phyloP scores from a whole-genome alignment of 2,113 vertebrate genomes.

The Cavia porcellus region DNA sequence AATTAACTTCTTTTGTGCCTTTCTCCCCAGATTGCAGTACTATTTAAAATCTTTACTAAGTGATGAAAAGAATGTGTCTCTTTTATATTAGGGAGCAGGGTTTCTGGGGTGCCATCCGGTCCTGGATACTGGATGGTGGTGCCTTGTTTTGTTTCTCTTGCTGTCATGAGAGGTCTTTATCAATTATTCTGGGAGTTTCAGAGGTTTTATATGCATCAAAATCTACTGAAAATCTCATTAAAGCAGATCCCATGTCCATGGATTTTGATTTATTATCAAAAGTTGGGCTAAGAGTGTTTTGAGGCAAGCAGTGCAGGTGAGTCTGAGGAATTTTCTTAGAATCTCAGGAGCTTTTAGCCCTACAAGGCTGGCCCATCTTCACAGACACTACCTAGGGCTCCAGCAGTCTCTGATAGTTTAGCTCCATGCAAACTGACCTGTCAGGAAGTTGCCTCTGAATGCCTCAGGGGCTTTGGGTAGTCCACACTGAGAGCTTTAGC shows the following conservation, averaged over 20 bases:
- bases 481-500: not conserved
- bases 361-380: accelerated
- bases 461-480: not conserved
- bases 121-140: not conserved
- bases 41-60: not conserved
- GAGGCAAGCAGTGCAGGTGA: not conserved
- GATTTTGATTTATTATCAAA: not conserved
- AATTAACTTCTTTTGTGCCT: not conserved
- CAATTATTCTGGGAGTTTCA: not conserved
- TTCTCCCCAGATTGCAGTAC: not conserved
- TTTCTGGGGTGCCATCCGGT: not conserved
- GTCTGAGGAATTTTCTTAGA: not conserved
- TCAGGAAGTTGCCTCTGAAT: not conserved
- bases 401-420: not conserved
- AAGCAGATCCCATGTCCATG: not conserved
- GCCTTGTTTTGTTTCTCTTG: not conserved
- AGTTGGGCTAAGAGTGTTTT: too few relatives aligned
- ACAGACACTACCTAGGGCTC: accelerated
- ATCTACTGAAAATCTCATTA: not conserved
- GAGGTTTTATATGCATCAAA: not conserved
- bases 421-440: accelerated
- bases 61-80: not conserved
- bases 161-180: not conserved
- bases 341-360: too few relatives aligned
- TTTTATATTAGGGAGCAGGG: not conserved